Evolutionary conservation across 1,140 invertebrate genomes (phyloP).

Genomic region (Lasioglossum baleicum): DNA sequence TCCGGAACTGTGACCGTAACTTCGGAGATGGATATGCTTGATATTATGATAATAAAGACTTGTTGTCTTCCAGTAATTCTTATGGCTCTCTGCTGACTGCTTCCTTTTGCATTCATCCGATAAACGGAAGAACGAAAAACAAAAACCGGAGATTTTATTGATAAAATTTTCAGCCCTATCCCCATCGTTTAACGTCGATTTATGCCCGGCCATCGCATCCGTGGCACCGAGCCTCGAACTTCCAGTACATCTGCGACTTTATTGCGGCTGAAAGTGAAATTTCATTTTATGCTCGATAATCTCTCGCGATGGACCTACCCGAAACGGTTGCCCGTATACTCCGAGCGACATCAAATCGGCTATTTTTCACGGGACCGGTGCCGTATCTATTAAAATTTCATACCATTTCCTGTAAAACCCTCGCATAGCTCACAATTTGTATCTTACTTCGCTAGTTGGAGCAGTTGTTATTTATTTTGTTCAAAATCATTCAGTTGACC

Average conservation of each 20-base stretch:
- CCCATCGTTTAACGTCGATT: slow-evolving; percentile 34
- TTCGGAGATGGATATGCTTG: too few relatives aligned
- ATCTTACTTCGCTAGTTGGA: too few relatives aligned
- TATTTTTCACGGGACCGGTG: not conserved
- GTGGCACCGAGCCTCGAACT: not conserved
- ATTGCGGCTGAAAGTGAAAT: slow-evolving; percentile 48
- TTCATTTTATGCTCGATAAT: slow-evolving; percentile 46
- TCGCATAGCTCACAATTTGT: too few relatives aligned
- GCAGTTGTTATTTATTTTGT: too few relatives aligned
- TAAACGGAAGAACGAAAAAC: not conserved
- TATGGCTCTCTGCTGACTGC: too few relatives aligned
- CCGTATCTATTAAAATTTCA: too few relatives aligned
- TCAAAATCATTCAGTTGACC: too few relatives aligned
- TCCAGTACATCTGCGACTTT: slow-evolving; percentile 36
- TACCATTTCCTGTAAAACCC: too few relatives aligned
- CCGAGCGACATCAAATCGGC: not conserved
- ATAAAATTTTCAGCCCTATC: slow-evolving; percentile 59
- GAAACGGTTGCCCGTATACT: not conserved
- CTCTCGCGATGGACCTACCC: not conserved
- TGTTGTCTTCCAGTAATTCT: too few relatives aligned
- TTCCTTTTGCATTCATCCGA: too few relatives aligned
- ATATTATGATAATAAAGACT: too few relatives aligned
- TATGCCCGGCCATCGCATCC: slow-evolving; percentile 28
- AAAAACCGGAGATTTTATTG: slow-evolving; percentile 53
- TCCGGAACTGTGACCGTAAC: too few relatives aligned